Evolutionary conservation across 2,888 invertebrate genomes (phyloP).

Genomic region (Cephus rjabovi): DNA sequence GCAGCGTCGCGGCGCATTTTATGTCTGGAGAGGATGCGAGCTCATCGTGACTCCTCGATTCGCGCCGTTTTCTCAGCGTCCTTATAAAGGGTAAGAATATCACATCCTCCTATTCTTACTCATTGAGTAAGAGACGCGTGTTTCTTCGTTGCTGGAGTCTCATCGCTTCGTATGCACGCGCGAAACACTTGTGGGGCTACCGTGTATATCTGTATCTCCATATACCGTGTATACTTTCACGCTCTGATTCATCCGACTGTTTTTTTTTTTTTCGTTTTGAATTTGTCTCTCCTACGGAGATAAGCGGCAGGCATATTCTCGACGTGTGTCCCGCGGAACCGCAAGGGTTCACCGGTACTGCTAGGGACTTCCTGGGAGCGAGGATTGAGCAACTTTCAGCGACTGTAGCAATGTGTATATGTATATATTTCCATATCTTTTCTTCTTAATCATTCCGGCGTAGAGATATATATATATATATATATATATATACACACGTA

Average conservation of each 20-base stretch:
- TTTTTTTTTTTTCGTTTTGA: not conserved
- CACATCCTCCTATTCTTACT: not conserved
- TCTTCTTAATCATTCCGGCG: not conserved
- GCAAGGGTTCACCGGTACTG: not conserved
- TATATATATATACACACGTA: not conserved
- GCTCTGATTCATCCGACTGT: not conserved
- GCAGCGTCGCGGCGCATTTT: slow-evolving; percentile 37
- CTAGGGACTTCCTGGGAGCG: not conserved
- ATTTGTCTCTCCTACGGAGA: not conserved
- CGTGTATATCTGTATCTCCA: not conserved
- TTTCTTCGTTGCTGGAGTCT: not conserved
- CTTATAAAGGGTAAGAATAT: not conserved
- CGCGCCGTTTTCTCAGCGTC: not conserved
- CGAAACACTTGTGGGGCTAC: not conserved
- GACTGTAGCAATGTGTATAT: not conserved
- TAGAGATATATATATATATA: not conserved
- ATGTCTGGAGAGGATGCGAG: slow-evolving; percentile 22
- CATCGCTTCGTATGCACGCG: not conserved
- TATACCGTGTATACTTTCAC: not conserved
- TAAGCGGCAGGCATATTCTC: not conserved
- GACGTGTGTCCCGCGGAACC: not conserved
- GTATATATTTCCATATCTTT: not conserved
- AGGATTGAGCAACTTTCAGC: not conserved
- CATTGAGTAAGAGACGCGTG: not conserved
- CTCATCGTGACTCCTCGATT: slow-evolving; percentile 19